Evolutionary conservation across 2,113 vertebrate genomes (phyloP).

Genomic region (Alaudala cheleensis): DNA sequence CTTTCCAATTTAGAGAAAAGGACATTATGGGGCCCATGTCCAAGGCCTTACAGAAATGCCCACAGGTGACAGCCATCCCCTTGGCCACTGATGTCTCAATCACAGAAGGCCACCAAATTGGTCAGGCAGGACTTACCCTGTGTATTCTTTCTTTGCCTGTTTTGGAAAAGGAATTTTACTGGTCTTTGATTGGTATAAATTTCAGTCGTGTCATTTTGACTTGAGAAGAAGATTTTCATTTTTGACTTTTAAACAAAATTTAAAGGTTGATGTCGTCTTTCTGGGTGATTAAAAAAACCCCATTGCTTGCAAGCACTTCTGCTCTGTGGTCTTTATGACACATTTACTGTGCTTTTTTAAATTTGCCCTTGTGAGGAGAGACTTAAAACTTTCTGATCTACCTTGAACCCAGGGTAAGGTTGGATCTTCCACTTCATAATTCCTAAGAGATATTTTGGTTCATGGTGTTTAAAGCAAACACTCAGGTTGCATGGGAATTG

Average conservation of each 20-base stretch:
- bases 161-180: neutral
- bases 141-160: neutral
- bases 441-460: neutral
- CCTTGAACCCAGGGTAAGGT: neutral
- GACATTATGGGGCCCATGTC: neutral
- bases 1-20: neutral
- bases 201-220: neutral
- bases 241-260: neutral
- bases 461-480: neutral
- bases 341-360: neutral
- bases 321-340: neutral
- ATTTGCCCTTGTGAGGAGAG: neutral
- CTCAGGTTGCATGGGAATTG: neutral
- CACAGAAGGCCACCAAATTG: neutral
- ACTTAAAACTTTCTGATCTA: neutral
- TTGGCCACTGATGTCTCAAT: neutral
- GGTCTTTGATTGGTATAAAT: neutral
- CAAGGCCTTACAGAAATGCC: neutral
- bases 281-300: neutral
- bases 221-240: neutral
- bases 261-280: neutral
- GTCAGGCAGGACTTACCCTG: neutral
- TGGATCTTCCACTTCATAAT: neutral
- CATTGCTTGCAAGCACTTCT: neutral
- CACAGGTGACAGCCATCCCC: accelerated